These are phyloP conservation scores for Hyposmocoma kahamanoa DNA, from an alignment of 1,140 invertebrate genomes.

Conservation along the genomic window DNA sequence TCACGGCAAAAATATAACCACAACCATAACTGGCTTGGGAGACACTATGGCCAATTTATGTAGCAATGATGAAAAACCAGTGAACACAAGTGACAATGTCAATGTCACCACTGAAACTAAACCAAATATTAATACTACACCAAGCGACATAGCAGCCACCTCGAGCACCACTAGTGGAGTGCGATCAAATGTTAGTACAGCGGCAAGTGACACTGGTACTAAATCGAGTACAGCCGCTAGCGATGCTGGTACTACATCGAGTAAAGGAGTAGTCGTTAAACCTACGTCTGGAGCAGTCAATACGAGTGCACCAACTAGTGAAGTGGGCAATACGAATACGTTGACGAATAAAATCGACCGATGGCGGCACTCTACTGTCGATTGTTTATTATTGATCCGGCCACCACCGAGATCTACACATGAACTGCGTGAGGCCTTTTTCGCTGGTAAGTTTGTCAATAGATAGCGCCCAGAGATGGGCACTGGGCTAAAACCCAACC, in stretches of 20 bases:
- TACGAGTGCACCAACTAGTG: neutral
- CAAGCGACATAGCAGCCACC: too few relatives aligned
- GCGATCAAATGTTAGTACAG: too few relatives aligned
- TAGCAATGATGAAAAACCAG: too few relatives aligned
- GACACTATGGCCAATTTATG: too few relatives aligned
- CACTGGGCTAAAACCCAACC: neutral
- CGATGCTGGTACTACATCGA: neutral
- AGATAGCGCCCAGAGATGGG: neutral
- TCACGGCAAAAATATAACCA: too few relatives aligned
- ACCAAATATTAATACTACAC: too few relatives aligned
- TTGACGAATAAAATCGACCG: neutral
- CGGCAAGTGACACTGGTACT: neutral
- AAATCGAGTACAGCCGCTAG: neutral
- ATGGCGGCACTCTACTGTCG: constrained; percentile 40
- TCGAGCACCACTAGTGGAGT: too few relatives aligned
- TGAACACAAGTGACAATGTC: too few relatives aligned
- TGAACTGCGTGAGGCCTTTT: constrained; percentile 65
- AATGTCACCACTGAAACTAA: neutral
- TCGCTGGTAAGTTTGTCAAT: constrained; percentile 42
- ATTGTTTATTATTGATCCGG: constrained; percentile 56
- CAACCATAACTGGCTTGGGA: too few relatives aligned
- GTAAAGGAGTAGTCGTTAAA: neutral
- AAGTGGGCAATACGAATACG: neutral
- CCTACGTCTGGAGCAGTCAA: neutral
- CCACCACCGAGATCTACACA: constrained; percentile 53